A percentile compares a stretch with the other conserved stretches of the same genome.
Conservation (phyloP, 2,888 invertebrate genomes). For the Apodemia duryi region DNA sequence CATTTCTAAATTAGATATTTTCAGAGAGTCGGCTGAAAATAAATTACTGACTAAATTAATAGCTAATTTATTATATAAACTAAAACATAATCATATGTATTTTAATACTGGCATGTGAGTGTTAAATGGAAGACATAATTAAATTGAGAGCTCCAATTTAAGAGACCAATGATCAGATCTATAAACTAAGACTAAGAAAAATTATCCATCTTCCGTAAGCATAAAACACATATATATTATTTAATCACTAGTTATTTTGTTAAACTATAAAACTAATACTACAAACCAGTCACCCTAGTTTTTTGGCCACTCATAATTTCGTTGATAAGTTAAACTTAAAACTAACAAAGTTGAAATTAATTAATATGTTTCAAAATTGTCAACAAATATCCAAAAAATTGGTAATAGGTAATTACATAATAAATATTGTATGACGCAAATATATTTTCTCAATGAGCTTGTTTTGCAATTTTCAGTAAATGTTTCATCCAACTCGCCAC, state of each 20-base stretch:
- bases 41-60: no score
- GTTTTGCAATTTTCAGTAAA: no score
- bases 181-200: not conserved
- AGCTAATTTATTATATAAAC: no score
- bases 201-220: not conserved
- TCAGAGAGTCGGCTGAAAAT: no score
- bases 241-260: not conserved
- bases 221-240: not conserved
- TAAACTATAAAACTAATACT: not conserved
- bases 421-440: no score
- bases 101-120: not conserved
- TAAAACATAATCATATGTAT: not conserved
- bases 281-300: not conserved
- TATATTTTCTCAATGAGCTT: no score
- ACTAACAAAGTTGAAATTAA: not conserved
- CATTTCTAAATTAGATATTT: no score
- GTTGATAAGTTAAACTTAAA: conserved; percentile 11
- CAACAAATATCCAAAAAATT: not conserved
- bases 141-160: not conserved
- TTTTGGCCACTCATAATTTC: conserved; percentile 11
- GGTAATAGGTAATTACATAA: no score
- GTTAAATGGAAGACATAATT: not conserved
- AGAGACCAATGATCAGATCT: conserved; percentile 6
- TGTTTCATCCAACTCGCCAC: no score
- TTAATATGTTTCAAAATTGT: not conserved